Conservation (phyloP, 2,113 vertebrate species). For the Leptosomus discolor region DNA sequence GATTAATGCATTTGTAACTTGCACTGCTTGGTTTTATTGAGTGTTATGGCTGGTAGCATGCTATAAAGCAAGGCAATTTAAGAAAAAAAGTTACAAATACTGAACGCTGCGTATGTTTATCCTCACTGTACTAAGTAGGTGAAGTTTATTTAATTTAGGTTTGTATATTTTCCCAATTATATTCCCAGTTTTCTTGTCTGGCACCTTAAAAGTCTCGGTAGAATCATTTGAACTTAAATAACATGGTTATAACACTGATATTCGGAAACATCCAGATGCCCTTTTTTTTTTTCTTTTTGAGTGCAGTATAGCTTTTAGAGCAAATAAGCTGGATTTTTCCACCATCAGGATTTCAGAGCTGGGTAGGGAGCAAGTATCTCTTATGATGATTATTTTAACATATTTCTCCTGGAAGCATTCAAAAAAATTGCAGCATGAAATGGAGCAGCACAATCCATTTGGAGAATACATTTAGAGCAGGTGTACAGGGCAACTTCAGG, state of each 20-base stretch:
- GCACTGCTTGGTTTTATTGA: slow-evolving; percentile 48
- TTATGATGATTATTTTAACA: slow-evolving; percentile 62
- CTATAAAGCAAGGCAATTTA: slow-evolving; percentile 13
- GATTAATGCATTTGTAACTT: slow-evolving; percentile 52
- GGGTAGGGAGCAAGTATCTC: slow-evolving; percentile 34
- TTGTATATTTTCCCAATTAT: slow-evolving; percentile 24
- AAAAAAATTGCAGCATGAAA: background rate
- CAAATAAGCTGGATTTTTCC: slow-evolving; percentile 42
- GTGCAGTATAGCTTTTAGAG: background rate
- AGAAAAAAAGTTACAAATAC: background rate
- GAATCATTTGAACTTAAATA: slow-evolving; percentile 13
- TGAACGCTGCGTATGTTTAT: background rate
- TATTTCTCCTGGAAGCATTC: slow-evolving; percentile 32
- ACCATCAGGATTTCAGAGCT: slow-evolving; percentile 33
- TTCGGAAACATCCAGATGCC: background rate
- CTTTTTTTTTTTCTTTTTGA: background rate
- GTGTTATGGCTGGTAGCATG: slow-evolving; percentile 56
- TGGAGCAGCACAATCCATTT: background rate
- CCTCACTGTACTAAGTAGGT: background rate
- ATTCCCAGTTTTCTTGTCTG: slow-evolving; percentile 4
- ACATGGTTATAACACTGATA: background rate
- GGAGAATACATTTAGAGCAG: slow-evolving; percentile 52
- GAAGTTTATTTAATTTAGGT: slow-evolving; percentile 39
- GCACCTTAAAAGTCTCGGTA: background rate
- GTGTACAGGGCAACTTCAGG: slow-evolving; percentile 26